Conservation (phyloP, 1,140 invertebrate species). For the Psix sp. region DNA sequence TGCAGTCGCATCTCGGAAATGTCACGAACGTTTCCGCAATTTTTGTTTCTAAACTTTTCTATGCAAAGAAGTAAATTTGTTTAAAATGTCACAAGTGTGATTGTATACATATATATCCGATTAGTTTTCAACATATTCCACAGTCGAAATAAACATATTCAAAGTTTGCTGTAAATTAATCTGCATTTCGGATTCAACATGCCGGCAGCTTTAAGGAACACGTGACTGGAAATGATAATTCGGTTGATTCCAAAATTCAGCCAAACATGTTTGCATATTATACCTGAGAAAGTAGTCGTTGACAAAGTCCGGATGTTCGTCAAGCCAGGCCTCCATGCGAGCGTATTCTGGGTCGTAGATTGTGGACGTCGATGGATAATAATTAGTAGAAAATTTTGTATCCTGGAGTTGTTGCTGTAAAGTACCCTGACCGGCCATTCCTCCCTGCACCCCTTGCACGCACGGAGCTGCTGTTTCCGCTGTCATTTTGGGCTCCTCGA, state of each 20-base stretch:
- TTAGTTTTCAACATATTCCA: too few species aligned
- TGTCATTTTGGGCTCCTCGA: slow-evolving; percentile 86
- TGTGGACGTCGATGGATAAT: slow-evolving; percentile 74
- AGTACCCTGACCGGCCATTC: slow-evolving; percentile 73
- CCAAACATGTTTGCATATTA: too few species aligned
- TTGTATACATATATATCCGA: too few species aligned
- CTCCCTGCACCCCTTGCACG: slow-evolving; percentile 77
- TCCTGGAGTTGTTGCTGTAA: slow-evolving; percentile 69
- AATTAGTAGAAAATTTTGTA: slow-evolving; percentile 62
- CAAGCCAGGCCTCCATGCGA: slow-evolving; percentile 93
- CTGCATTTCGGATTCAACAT: too few species aligned
- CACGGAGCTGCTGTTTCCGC: slow-evolving; percentile 80
- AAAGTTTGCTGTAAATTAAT: too few species aligned
- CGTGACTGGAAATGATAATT: too few species aligned
- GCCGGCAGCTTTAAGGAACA: too few species aligned
- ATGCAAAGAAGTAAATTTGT: neutral
- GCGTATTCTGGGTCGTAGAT: slow-evolving; percentile 89
- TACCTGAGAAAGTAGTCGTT: slow-evolving; percentile 96
- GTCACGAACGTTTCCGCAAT: slow-evolving; percentile 5
- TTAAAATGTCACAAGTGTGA: too few species aligned
- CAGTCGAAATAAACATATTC: too few species aligned
- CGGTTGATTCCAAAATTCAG: too few species aligned
- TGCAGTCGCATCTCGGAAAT: slow-evolving; percentile 17
- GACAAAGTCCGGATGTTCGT: slow-evolving; percentile 96
- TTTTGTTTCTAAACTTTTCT: slow-evolving; percentile 1